Conservation (phyloP, 2,113 vertebrate species). For the Phylloscopus trochiloides region DNA sequence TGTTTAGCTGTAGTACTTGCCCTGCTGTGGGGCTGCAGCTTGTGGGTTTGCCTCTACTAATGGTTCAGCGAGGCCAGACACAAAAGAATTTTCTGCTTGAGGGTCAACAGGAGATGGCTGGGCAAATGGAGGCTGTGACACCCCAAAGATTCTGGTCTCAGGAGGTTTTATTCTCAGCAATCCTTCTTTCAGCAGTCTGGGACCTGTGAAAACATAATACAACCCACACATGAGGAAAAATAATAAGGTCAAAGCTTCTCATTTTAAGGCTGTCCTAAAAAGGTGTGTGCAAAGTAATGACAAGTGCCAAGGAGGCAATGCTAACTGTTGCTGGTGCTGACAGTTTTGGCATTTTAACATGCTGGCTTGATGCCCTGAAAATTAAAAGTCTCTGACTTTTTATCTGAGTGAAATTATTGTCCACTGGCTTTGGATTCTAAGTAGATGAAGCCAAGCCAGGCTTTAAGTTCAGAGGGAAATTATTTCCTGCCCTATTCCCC, state of each 20-base stretch:
- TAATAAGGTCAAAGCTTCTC: slow-evolving; percentile 58
- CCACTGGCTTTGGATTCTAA: background rate
- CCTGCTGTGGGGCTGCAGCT: background rate
- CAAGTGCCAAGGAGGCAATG: slow-evolving; percentile 41
- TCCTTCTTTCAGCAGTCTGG: background rate
- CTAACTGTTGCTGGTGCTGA: slow-evolving; percentile 45
- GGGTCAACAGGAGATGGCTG: background rate
- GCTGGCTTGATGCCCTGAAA: slow-evolving; percentile 32
- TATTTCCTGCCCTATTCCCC: background rate
- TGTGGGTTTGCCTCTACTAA: background rate
- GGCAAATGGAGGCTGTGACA: background rate
- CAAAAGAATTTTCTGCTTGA: background rate
- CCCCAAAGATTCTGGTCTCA: background rate
- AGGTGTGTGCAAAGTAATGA: slow-evolving; percentile 41
- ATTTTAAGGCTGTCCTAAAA: slow-evolving; percentile 50
- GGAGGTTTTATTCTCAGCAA: background rate
- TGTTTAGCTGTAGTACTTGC: background rate
- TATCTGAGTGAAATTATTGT: slow-evolving; percentile 32
- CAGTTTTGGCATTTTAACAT: slow-evolving; percentile 47
- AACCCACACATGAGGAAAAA: background rate
- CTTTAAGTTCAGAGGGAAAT: slow-evolving; percentile 5
- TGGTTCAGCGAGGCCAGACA: background rate
- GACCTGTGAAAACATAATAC: background rate
- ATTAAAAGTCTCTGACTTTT: slow-evolving; percentile 59
- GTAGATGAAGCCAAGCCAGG: background rate